Evolutionary conservation across 2,113 vertebrate genomes (phyloP).

Genomic region (Phasianus colchicus): DNA sequence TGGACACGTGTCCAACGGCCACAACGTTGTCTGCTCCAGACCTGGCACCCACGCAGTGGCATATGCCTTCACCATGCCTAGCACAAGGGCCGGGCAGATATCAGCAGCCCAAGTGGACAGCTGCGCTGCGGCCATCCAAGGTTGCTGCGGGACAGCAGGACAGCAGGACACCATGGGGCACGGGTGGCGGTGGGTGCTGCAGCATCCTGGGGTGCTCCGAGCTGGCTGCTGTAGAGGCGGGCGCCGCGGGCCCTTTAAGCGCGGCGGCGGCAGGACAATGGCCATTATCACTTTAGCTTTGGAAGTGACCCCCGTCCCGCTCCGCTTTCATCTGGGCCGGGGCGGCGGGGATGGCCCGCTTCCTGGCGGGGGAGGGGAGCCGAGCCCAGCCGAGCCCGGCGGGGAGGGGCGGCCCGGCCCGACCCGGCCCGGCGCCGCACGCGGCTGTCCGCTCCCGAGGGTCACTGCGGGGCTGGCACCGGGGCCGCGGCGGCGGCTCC

Average conservation of each 20-base stretch:
- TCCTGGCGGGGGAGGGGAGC: slow-evolving; percentile 84
- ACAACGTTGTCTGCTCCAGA: background rate
- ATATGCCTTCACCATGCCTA: background rate
- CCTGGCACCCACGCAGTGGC: too few species aligned
- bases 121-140: background rate
- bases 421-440: background rate
- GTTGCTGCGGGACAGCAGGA: background rate
- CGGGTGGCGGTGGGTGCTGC: too few species aligned
- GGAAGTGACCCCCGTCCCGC: slow-evolving; percentile 89
- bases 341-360: slow-evolving; percentile 86
- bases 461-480: slow-evolving; percentile 73
- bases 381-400: background rate
- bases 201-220: too few species aligned
- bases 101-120: background rate
- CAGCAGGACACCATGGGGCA: background rate
- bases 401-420: slow-evolving; percentile 56
- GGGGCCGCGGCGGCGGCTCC: slow-evolving; percentile 47
- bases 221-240: background rate
- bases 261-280: slow-evolving; percentile 77
- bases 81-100: background rate
- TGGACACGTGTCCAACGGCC: background rate
- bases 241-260: slow-evolving; percentile 74
- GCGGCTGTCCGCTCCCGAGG: slow-evolving; percentile 22
- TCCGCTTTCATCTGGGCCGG: slow-evolving; percentile 78
- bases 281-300: slow-evolving; percentile 90